Base-by-base conservation (phyloP, 2,113 vertebrate genomes). In the Tiliqua scincoides region DNA sequence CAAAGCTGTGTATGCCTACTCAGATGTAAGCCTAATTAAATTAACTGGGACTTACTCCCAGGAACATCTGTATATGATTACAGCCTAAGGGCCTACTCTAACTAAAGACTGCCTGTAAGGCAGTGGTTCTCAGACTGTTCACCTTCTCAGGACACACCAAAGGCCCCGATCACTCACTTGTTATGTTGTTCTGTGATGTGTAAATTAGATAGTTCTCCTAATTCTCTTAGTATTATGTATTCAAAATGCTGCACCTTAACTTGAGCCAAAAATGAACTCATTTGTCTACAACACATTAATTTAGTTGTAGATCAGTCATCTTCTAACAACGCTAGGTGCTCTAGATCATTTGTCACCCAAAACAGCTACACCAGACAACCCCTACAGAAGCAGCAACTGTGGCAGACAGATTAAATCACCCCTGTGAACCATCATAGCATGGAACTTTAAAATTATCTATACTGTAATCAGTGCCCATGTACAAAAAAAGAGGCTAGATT, bases 401-500 rank as follows among this genome's bases (percentile, higher is more conserved):
- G 12, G 35, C 68, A 79, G n/a, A 63, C 52, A 65, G 57, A 80
- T 63, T 73, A 52, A 52, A 79, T 63, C 57, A 62, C 43, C 62
- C 59, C 48, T 54, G 52, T 40, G 57, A 48, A 37, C 52, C 4
- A 61, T 8, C 54, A 62, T 11, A 59, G 65, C 6, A 79, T 54
- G 70, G 27, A 59, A 30, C 54, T 27, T 79, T 85, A 43, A 79
- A 71, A 85, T 72, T 63, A 80, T 74, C 68, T 65, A 30, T 86
- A 40, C 68, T 80, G 30, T 65, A 52, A 81, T 86, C 70, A 73
- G 3, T 80, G 40, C 23, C 59, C 15, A 12, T 73, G 7, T 20
- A 73, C 43, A 81, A 43, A 81, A 81, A 48, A 68, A 74, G 68
- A 74, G 76, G 3, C 32, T 76, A 52, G 37, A 76, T 85, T 87